Evolutionary conservation across 2,797 vertebrate species (phyloP), one percentile per base, ranked within the genome.

Genomic region (Triplophysa yarkandensis): DNA sequence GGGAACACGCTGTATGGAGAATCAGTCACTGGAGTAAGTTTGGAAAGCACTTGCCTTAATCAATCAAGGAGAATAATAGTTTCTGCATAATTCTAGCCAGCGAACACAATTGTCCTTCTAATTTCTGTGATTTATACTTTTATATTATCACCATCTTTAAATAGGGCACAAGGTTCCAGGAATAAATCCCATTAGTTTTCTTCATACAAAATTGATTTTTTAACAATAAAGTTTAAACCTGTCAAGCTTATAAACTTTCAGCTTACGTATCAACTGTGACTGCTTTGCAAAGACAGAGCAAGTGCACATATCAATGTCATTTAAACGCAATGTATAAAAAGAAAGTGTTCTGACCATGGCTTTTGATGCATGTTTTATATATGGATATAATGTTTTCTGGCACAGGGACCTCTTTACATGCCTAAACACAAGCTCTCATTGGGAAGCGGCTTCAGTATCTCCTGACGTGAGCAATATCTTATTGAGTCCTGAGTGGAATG

Each of bases 1-100:
- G 82, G 97, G 96, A 72, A 98, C 95, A 43, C 95, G 93, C 79
- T 99, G 97, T 85, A 94, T 99, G 93, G 90, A 87, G 52, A 92
- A 90, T 71, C 89, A 92, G 10, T 91, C 92, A 54, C 86, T 95
- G 17, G 86, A 4, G 96, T 99, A 88, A 95, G 95, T 90, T 19
- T n/a, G 3, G 16, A 25, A 14, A 10, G 10, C 21, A 9, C 23
- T 13, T 54, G 5, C 5, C 23, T 27, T 11, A 25, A 25, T 54
- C 11, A 14, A 1, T 5, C 1, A 27, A 13, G 13, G 23, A 54
- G 28, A 55, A 28, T 55, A 55, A 19, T 2, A 4, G 39, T 54
- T 54, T n/a, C n/a, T n/a, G n/a, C n/a, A 14, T 25, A 19, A 13
- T 25, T 43, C 1, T 28, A 13, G 17, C 54, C 48, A 23, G 2